phyloP scores from a whole-genome alignment of 2,797 vertebrate species.

The Arremon brunneinucha region DNA sequence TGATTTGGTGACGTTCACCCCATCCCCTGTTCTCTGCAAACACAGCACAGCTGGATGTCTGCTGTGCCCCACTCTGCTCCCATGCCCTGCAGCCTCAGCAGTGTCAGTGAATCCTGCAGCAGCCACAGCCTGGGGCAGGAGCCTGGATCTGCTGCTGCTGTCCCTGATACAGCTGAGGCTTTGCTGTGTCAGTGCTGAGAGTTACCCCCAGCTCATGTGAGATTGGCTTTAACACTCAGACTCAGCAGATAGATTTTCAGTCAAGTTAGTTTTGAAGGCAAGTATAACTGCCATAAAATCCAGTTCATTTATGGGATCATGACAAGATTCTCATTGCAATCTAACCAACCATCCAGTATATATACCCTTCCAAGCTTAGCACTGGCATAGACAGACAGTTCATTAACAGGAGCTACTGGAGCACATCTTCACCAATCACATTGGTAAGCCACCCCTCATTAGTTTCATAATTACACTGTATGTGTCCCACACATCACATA shows the following conservation, averaged over 20 bases:
- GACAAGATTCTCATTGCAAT: slow-evolving; percentile 12
- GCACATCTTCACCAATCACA: slow-evolving; percentile 55
- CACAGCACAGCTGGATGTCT: too few species aligned
- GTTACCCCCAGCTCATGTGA: not conserved
- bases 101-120: not conserved
- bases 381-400: slow-evolving; percentile 13
- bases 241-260: not conserved
- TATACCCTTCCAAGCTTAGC: slow-evolving; percentile 27
- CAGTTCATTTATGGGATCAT: slow-evolving; percentile 6
- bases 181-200: not conserved
- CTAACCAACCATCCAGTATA: slow-evolving; percentile 34
- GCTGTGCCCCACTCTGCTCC: rapidly evolving
- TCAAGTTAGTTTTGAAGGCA: not conserved
- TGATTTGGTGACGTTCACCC: not conserved
- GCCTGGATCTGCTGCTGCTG: not conserved
- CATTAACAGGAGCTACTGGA: slow-evolving; percentile 45
- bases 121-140: not conserved
- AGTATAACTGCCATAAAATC: slow-evolving; percentile 17
- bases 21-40: not conserved
- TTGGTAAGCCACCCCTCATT: slow-evolving; percentile 57
- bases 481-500: slow-evolving; percentile 53
- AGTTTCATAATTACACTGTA: slow-evolving; percentile 66
- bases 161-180: not conserved
- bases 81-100: not conserved
- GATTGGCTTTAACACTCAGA: not conserved